A percentile compares a stretch with the other conserved stretches of the same genome.
These are phyloP conservation scores for Oceanites oceanicus DNA, from an alignment of 2,113 vertebrate species.

Conservation along the genomic window DNA sequence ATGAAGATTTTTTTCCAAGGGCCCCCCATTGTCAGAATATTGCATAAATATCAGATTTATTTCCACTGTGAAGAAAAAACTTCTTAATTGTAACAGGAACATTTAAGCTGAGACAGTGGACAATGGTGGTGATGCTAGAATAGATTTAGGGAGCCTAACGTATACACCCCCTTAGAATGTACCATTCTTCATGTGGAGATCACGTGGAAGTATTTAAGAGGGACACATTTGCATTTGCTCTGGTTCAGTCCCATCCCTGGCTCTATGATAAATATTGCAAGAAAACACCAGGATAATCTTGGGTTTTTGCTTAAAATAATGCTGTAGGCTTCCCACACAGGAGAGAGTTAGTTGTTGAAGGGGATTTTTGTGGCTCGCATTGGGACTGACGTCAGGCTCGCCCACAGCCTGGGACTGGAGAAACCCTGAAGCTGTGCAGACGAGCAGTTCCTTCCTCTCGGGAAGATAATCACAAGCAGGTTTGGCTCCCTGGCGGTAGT, in stretches of 20 bases:
- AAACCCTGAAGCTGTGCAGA: not conserved
- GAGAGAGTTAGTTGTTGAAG: not conserved
- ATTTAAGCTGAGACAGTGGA: not conserved
- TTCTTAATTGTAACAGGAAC: not conserved
- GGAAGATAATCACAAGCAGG: not conserved
- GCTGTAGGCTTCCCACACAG: not conserved
- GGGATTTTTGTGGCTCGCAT: not conserved
- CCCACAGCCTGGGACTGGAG: not conserved
- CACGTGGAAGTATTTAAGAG: rapidly evolving
- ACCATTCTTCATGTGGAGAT: rapidly evolving
- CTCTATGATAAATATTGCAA: not conserved
- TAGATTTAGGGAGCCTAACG: not conserved
- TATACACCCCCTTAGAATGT: not conserved
- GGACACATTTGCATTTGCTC: not conserved
- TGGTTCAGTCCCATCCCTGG: not conserved
- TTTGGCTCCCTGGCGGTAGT: not conserved
- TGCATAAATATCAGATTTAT: not conserved
- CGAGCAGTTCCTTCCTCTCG: not conserved
- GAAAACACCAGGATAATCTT: not conserved
- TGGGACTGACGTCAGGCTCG: not conserved
- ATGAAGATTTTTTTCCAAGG: not conserved
- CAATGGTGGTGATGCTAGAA: not conserved
- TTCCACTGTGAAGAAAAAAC: not conserved
- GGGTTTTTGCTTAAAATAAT: conserved; percentile 17
- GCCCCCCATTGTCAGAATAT: not conserved